These are phyloP conservation scores for Prunella himalayana DNA, from an alignment of 2,113 vertebrate species.

Conservation along the genomic window DNA sequence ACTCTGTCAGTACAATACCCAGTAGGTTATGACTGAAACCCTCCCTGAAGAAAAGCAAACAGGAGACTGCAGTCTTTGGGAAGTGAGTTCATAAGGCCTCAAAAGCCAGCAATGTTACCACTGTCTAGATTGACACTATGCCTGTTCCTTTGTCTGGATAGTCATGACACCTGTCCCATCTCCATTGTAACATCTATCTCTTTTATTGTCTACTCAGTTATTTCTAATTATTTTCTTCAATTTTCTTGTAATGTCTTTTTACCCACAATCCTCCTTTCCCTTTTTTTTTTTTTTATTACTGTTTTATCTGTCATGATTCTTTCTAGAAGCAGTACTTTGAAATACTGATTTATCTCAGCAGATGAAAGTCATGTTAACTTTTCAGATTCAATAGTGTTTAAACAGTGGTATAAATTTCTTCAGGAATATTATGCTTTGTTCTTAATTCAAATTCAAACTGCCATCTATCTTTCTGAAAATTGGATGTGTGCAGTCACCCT, in stretches of 20 bases:
- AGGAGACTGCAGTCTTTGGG: background rate
- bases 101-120: background rate
- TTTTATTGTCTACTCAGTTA: background rate
- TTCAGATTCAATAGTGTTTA: background rate
- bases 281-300: background rate
- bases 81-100: background rate
- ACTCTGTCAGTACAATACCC: accelerated
- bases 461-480: background rate
- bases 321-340: background rate
- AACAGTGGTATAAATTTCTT: background rate
- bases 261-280: background rate
- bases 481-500: background rate
- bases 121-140: background rate
- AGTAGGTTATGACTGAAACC: background rate
- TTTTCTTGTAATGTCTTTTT: background rate
- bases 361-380: background rate
- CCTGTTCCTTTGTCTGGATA: background rate
- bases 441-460: background rate
- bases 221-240: background rate
- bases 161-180: background rate
- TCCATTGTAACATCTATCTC: accelerated
- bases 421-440: background rate
- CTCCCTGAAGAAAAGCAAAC: background rate
- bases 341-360: background rate
- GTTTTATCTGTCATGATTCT: background rate